Evolutionary conservation across 2,888 invertebrate genomes (phyloP).

Genomic region (Scaptomyza polygonia): DNA sequence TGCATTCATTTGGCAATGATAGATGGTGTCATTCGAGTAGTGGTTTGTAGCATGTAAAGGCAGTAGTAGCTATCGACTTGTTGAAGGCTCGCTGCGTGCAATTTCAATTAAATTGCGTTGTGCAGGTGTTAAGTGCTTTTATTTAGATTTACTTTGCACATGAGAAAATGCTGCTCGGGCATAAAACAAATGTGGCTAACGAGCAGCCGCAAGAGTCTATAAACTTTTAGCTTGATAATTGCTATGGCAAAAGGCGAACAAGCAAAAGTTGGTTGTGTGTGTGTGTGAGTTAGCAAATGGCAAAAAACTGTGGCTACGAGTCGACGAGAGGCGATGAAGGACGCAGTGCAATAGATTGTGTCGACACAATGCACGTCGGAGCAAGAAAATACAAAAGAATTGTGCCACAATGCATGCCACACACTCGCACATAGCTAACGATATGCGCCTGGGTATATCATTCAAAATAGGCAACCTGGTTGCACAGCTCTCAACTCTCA

Average conservation of each 20-base stretch:
- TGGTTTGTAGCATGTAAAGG: slow-evolving; percentile 2
- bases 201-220: slow-evolving; percentile 58
- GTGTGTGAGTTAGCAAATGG: slow-evolving; percentile 36
- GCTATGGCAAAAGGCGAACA: slow-evolving; percentile 54
- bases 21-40: slow-evolving; percentile 40
- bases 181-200: slow-evolving; percentile 64
- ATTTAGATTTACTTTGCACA: slow-evolving; percentile 65
- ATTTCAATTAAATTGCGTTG: slow-evolving; percentile 63
- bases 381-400: slow-evolving; percentile 58
- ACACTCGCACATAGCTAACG: slow-evolving; percentile 50
- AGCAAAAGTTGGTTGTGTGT: slow-evolving; percentile 48
- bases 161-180: slow-evolving; percentile 27
- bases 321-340: no score
- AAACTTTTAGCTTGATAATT: slow-evolving; percentile 61
- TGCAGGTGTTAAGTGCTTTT: slow-evolving; percentile 67
- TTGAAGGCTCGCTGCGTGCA: slow-evolving; percentile 22
- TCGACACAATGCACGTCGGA: slow-evolving; percentile 62
- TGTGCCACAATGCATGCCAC: slow-evolving; percentile 52
- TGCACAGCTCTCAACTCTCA: slow-evolving; percentile 17
- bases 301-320: slow-evolving; percentile 28
- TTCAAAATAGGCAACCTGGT: no score
- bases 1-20: slow-evolving; percentile 49
- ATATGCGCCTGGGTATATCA: slow-evolving; percentile 56
- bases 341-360: slow-evolving; percentile 62
- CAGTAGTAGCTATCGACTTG: slow-evolving; percentile 25